Base-by-base conservation (phyloP, 35 echinoderm and acorn worm genomes). In the Amphiura filiformis region DNA sequence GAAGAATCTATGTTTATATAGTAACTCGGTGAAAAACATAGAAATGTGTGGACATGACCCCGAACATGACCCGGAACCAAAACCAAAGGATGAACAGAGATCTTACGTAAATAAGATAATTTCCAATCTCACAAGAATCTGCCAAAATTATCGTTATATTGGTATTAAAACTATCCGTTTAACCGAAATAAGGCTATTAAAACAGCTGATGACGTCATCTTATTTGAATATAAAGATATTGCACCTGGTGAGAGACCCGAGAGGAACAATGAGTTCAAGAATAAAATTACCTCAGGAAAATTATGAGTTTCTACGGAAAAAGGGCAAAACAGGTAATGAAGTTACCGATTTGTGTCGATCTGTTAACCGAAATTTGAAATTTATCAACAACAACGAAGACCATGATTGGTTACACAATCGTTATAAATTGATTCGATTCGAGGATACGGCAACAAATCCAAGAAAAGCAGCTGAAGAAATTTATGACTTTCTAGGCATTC, bases 161-260 rank as follows among this genome's bases (percentile, higher is more conserved):
- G 91, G 85, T 26, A 65, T 97, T 0, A 97, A 97, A 75, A 81
- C 89, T 15, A 97, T 97, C 18, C 82, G 95, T 33, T 78, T 97
- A 0, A 87, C 83, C 4, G 91, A 97, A 36, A 93, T 40, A 82
- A 80, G 30, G 12, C 56, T n/a, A 20, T 93, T 20, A 40, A 87
- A 91, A 36, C 70, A 0, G 87, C 90, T 75, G 37, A 87, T 37
- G 18, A 86, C 20, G 35, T 78, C 87, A 76, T 26, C 40, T 31
- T 38, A 75, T 14, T 78, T 93, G 1, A 92, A 97, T 33, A 22
- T 89, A 2, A 97, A 93, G 81, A 90, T 93, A 22, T 39, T 97
- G n/a, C 91, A 97, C 80, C 86, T 97, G 15, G 78, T 97, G 20
- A 88, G 95, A 13, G 95, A 97, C 64, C 95, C 95, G 39, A 56